A percentile compares a stretch with the other conserved stretches of the same genome.
Conservation (phyloP, 2,888 invertebrate genomes). For the Didymodactylos carnosus region DNA sequence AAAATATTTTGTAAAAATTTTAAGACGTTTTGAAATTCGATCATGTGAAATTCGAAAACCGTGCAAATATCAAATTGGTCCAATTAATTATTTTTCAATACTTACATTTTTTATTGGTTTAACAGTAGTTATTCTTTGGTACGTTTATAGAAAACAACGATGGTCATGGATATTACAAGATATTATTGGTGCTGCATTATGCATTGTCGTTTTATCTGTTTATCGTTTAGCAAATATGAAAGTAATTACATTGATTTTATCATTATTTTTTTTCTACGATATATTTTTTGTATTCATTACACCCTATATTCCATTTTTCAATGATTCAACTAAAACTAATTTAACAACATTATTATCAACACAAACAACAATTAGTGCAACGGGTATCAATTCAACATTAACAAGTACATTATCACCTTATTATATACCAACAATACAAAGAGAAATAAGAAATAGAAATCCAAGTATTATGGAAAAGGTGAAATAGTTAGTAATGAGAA, state of each 20-base stretch:
- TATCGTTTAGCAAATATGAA: conserved; percentile 8
- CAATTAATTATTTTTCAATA: background rate
- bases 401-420: background rate
- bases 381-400: too few species aligned
- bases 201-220: background rate
- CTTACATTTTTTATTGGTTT: background rate
- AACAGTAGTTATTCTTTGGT: background rate
- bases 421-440: background rate
- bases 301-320: conserved; percentile 6
- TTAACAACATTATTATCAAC: background rate
- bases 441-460: conserved; percentile 3
- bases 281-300: conserved; percentile 14
- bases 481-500: too few species aligned
- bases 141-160: background rate
- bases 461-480: conserved; percentile 5
- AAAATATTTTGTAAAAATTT: background rate
- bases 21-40: background rate
- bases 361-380: background rate
- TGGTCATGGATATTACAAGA: conserved; percentile 13
- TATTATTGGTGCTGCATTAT: conserved; percentile 1
- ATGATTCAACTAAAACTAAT: background rate
- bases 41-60: background rate
- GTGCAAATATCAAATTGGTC: background rate
- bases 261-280: conserved; percentile 12
- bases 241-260: conserved; percentile 8